Evolutionary conservation across 1,140 invertebrate genomes (phyloP).

Genomic region (Magallana gigas): DNA sequence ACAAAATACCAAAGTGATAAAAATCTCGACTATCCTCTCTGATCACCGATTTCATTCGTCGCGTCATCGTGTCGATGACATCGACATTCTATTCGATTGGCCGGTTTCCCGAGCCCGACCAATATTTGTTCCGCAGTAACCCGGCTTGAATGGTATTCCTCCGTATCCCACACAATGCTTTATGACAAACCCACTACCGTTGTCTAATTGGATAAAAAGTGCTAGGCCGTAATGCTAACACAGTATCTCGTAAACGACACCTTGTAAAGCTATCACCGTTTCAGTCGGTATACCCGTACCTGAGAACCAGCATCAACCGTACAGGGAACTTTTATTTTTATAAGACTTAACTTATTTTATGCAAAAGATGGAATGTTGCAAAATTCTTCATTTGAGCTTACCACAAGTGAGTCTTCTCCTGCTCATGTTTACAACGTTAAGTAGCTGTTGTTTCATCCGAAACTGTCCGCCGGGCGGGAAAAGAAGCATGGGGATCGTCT

Average conservation of each 20-base stretch:
- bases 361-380: slow-evolving; percentile 16
- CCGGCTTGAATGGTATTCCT: neutral
- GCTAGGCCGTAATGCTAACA: neutral
- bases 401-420: neutral
- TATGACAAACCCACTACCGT: slow-evolving; percentile 5
- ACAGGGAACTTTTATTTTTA: neutral
- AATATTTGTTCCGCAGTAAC: slow-evolving; percentile 19
- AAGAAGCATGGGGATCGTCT: slow-evolving; percentile 62
- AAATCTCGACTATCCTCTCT: neutral
- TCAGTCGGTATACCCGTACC: neutral
- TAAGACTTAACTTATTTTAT: neutral
- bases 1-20: neutral
- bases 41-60: slow-evolving; percentile 19
- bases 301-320: neutral
- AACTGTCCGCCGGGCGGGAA: slow-evolving; percentile 74
- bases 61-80: neutral
- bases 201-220: slow-evolving; percentile 28
- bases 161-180: slow-evolving; percentile 9
- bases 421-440: neutral
- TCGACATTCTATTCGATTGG: neutral
- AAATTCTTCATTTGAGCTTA: neutral
- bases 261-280: neutral
- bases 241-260: slow-evolving; percentile 2
- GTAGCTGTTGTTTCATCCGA: slow-evolving; percentile 66
- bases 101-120: slow-evolving; percentile 20